These are phyloP conservation scores for Meleagris gallopavo DNA, from an alignment of 2,113 vertebrate species.

Conservation along the genomic window DNA sequence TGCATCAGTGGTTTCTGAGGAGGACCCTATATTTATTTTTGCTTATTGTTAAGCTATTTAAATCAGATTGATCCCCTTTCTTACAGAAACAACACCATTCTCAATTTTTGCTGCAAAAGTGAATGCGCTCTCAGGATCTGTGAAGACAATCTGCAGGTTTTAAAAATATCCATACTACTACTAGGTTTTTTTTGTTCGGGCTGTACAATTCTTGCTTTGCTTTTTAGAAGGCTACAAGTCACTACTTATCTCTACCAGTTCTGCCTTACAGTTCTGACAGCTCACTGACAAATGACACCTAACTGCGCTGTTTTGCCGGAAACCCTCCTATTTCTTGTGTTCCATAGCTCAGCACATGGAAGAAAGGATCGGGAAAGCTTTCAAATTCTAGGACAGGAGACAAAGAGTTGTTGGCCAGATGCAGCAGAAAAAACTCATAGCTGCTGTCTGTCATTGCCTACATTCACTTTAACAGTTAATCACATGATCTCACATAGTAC, in stretches of 20 bases:
- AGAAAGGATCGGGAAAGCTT: background rate
- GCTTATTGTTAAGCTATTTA: background rate
- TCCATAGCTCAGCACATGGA: background rate
- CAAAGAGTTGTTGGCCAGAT: background rate
- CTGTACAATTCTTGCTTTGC: background rate
- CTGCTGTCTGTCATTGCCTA: background rate
- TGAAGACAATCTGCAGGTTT: background rate
- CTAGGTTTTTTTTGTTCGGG: background rate
- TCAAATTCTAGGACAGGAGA: background rate
- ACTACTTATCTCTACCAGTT: background rate
- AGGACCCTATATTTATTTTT: background rate
- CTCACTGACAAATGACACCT: background rate
- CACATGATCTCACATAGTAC: background rate
- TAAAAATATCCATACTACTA: background rate
- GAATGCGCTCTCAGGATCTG: background rate
- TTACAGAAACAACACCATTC: background rate
- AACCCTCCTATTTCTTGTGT: background rate
- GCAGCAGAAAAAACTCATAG: background rate
- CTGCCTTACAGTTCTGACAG: background rate
- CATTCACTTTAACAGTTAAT: background rate
- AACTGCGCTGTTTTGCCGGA: accelerated
- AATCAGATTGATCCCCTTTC: background rate
- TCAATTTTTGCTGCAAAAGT: background rate
- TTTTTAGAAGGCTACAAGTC: background rate
- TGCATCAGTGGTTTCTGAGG: background rate